Base-by-base conservation (phyloP, 2,888 invertebrate species). In the Eristalinus aeneus region DNA sequence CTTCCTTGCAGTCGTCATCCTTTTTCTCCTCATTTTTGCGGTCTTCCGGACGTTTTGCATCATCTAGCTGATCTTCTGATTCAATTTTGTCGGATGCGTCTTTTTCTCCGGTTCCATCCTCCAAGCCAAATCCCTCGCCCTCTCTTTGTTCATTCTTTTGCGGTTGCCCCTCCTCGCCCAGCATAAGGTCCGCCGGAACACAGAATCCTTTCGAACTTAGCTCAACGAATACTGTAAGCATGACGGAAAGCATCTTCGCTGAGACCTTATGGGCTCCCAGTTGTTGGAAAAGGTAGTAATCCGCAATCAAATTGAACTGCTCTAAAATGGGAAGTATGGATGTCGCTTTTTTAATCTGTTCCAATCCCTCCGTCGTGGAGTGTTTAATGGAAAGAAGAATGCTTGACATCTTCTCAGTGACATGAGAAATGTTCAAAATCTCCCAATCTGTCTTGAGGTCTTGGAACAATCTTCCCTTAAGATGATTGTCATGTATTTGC, bases 31-130 rank as follows among this genome's bases (percentile, higher is more conserved):
- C 95, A 34, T 92, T 90, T 31, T 92, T 90, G 0, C 92, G 91
- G 89, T 96, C 97, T 64, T 96, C 95, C 36, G 96, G 96, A 84
- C 95, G 94, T 88, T 94, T 94, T 0, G 98, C 97, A 89, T 98
- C 98, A 79, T 98, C 98, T 64, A 98, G 92, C 92, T 99, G 98
- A 93, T 98, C 98, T 94, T 97, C 95, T n/a, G 95, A 95, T 91
- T 94, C 94, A n/a, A 93, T 91, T 87, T 95, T 95, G 81, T 99
- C 98, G 0, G 99, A 99, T 31, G 99, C 98, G 92, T 99, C 99
- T 89, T 97, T 97, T 88, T 97, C 95, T 0, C 92, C 92, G 0
- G 92, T 93, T 96, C 98, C 99, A 85, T 98, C 98, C 0, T 98
- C 98, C 4, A 99, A 93, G 0, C 99, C 99, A 90, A 97, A 96